A percentile compares a stretch with the other conserved stretches of the same genome.
phyloP scores from a whole-genome alignment of 53 echinoderm and acorn worm genomes.

The Paracentrotus lividus region DNA sequence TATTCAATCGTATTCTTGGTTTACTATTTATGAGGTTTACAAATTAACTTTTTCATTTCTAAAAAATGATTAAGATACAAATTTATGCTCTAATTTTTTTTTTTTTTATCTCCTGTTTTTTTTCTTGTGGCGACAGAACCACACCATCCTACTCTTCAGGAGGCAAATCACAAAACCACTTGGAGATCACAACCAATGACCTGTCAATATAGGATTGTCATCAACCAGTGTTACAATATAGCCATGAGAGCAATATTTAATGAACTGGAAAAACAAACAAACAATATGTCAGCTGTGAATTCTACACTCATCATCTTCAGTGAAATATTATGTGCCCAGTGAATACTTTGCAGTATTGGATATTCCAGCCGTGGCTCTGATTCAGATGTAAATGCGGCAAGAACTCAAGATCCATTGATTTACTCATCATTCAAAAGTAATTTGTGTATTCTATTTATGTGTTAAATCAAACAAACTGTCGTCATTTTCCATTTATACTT shows the following conservation, averaged over 20 bases:
- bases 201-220: neutral
- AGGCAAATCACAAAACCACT: constrained; percentile 77
- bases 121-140: constrained; percentile 84
- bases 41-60: neutral
- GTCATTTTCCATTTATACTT: too few species aligned
- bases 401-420: neutral
- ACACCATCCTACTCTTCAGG: constrained; percentile 95
- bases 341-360: neutral
- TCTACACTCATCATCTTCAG: neutral
- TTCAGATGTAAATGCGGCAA: neutral
- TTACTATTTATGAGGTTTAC: neutral
- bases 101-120: constrained; percentile 18
- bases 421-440: neutral
- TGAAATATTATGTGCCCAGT: neutral
- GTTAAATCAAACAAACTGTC: neutral
- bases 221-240: constrained; percentile 65
- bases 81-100: too few species aligned
- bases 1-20: too few species aligned
- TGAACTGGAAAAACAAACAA: constrained; percentile 61
- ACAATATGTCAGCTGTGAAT: neutral
- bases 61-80: neutral
- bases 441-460: constrained; percentile 29
- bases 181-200: constrained; percentile 62
- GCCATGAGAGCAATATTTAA: constrained; percentile 43
- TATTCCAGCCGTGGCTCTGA: neutral